Evolutionary conservation across 1,140 invertebrate genomes (phyloP), one percentile per base, ranked within the genome.

Genomic region (Vanessa atalanta): DNA sequence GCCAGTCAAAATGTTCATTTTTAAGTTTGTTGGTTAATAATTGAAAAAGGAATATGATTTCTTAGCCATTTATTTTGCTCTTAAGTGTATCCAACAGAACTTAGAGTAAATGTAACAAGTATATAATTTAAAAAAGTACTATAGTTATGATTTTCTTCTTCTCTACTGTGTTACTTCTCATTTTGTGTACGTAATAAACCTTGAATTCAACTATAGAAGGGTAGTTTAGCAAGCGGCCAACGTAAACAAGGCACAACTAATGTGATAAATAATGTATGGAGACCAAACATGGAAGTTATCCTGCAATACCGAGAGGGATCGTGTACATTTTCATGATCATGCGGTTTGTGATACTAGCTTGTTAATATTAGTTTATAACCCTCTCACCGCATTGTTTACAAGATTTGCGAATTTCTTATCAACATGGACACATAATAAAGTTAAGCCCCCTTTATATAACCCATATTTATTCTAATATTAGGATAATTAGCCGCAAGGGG

Each of bases 331-430:
- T 91, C 90, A 89, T 89, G 88, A 92, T 89, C 80, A 81, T 92
- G 90, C 87, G 88, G 90, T 89, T 87, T 86, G 79, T 77, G 83
- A 88, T 90, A 85, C 84, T 81, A 81, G 82, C 88, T 82, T 83
- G 83, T 86, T 90, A 88, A 90, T 90, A 90, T 92, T 91, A 90
- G 88, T 88, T 89, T 88, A 89, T 88, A 83, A 85, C 88, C 84
- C 85, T 83, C 77, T 73, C 69, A 76, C 80, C 83, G 78, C 83
- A 86, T 78, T 84, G 80, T 89, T 82, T 85, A 84, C 80, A 79
- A 84, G 79, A 86, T 85, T 86, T 79, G 81, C 80, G 72, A 78
- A 87, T 84, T 83, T 75, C 80, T 84, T 73, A 64, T 83, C 70
- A 51, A 73, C 70, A 31, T 77, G 55, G 51, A 23, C 69, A 70